Evolutionary conservation across 1,140 invertebrate genomes (phyloP).

Genomic region (Eumeta japonica): DNA sequence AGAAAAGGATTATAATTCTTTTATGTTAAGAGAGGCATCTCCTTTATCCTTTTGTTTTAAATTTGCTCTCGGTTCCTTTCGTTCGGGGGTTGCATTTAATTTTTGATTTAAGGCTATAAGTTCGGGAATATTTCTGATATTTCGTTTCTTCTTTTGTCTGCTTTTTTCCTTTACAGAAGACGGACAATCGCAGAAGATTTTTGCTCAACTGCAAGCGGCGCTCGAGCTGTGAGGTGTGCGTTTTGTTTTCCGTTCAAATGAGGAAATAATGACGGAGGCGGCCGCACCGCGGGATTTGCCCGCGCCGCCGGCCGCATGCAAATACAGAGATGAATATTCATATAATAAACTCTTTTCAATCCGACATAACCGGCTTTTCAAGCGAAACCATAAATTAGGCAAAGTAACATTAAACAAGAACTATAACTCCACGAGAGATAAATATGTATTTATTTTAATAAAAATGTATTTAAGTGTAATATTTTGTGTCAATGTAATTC

Average conservation of each 20-base stretch:
- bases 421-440: conserved; percentile 1
- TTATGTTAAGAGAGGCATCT: conserved; percentile 13
- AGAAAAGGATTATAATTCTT: conserved; percentile 55
- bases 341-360: conserved; percentile 12
- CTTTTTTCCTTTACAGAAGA: background rate
- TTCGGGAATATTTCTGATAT: background rate
- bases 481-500: no score
- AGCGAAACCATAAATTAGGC: background rate
- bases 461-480: no score
- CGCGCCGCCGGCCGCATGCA: conserved; percentile 31
- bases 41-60: no score
- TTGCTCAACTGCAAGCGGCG: no score
- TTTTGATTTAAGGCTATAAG: background rate
- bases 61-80: no score
- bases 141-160: background rate
- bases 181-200: no score
- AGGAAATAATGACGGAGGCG: conserved; percentile 48
- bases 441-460: background rate
- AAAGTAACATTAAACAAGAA: no score
- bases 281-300: conserved; percentile 20
- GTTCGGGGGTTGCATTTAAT: no score
- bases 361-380: background rate
- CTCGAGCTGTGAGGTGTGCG: background rate
- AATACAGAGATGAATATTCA: conserved; percentile 53
- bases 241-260: conserved; percentile 50